Percentiles rank a stretch among this genome's conserved stretches.
Conservation (phyloP, 2,797 vertebrate genomes). For the Delichon dasypus region DNA sequence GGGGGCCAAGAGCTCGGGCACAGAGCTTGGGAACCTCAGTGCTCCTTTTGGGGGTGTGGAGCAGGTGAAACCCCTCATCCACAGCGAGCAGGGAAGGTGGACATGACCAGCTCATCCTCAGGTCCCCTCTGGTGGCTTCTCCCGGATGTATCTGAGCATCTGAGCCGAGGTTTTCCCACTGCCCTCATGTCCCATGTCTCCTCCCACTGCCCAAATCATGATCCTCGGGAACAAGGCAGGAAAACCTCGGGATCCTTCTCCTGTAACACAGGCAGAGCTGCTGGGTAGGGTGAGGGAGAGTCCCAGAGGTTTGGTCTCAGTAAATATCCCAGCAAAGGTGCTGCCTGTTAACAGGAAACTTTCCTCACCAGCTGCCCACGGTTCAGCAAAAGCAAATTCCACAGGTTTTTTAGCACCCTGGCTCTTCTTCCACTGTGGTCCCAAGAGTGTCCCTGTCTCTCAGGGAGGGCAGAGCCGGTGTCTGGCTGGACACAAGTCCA, state of each 20-base stretch:
- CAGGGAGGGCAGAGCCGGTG: neutral
- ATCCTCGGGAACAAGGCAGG: neutral
- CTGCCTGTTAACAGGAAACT: neutral
- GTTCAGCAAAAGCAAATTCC: neutral
- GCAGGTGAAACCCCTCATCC: neutral
- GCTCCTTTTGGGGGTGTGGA: rapidly evolving
- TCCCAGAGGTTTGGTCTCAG: neutral
- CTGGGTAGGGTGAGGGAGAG: no score
- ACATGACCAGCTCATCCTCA: rapidly evolving
- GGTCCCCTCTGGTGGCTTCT: neutral
- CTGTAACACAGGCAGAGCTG: rapidly evolving
- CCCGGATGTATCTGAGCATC: neutral
- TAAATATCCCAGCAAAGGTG: neutral
- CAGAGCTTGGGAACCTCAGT: neutral
- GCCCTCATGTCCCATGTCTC: rapidly evolving
- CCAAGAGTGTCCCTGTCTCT: neutral
- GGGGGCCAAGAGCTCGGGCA: rapidly evolving
- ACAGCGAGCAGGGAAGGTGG: neutral
- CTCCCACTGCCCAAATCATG: neutral
- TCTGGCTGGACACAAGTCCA: neutral
- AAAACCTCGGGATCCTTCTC: rapidly evolving
- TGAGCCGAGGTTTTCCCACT: rapidly evolving
- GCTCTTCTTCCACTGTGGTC: neutral
- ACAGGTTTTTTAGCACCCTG: neutral
- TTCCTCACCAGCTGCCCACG: neutral